phyloP scores from a whole-genome alignment of 2,113 vertebrate species.

The Hemiscyllium ocellatum region DNA sequence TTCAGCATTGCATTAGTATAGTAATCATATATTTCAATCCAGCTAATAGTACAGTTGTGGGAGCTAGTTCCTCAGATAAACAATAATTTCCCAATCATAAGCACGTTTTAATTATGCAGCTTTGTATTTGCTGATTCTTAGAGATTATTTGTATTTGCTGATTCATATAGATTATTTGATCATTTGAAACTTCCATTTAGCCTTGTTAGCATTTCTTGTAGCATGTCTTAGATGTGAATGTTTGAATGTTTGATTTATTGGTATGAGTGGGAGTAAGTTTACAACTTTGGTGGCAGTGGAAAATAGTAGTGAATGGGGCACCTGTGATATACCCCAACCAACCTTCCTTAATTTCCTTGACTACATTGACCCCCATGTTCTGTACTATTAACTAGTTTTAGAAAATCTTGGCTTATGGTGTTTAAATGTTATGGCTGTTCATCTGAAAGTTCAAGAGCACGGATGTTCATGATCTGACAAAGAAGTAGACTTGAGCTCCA shows the following conservation, averaged over 20 bases:
- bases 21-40: no score
- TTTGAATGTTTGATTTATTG: not conserved
- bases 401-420: not conserved
- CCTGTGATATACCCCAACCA: not conserved
- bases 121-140: not conserved
- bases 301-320: not conserved
- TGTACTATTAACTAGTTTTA: not conserved
- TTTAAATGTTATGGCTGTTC: not conserved
- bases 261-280: not conserved
- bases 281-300: no score
- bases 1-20: not conserved
- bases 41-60: not conserved
- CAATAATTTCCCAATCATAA: not conserved
- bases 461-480: not conserved
- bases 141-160: not conserved
- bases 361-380: not conserved
- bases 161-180: not conserved
- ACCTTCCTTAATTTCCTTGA: not conserved
- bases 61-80: not conserved
- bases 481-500: not conserved
- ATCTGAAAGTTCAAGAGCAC: not conserved
- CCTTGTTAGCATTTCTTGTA: not conserved
- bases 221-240: not conserved
- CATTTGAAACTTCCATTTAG: not conserved
- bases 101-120: not conserved